Percentiles rank a stretch among this genome's conserved stretches.
These are phyloP conservation scores for Papilio machaon DNA, from an alignment of 1,140 invertebrate species.

Conservation along the genomic window DNA sequence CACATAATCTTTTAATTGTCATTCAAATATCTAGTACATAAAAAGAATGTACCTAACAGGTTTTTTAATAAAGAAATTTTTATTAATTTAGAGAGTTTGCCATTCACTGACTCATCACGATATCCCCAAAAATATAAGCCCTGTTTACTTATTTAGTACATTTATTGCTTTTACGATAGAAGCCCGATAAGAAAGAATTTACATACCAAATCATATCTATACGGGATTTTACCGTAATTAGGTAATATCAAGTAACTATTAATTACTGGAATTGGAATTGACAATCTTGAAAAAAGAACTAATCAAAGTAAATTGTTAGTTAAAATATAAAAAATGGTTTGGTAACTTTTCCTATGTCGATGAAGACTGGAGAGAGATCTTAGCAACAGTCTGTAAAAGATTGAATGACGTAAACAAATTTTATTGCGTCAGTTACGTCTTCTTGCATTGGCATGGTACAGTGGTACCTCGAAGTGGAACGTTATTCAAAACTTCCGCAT, in stretches of 20 bases:
- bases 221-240: background rate
- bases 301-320: background rate
- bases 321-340: background rate
- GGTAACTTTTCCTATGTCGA: background rate
- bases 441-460: conserved; percentile 16
- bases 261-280: background rate
- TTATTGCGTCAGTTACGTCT: conserved; percentile 31
- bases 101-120: background rate
- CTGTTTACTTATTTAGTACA: background rate
- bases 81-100: background rate
- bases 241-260: background rate
- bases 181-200: background rate
- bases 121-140: background rate
- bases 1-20: too few species aligned
- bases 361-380: background rate
- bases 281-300: background rate
- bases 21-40: too few species aligned
- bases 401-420: conserved; percentile 23
- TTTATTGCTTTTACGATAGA: background rate
- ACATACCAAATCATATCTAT: background rate
- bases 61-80: background rate
- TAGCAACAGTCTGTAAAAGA: conserved; percentile 24
- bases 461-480: conserved; percentile 21
- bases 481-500: conserved; percentile 30
- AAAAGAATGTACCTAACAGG: too few species aligned